Percentiles rank a stretch among this genome's conserved stretches.
phyloP scores from a whole-genome alignment of 2,797 vertebrate genomes.

The Anguilla obscura region DNA sequence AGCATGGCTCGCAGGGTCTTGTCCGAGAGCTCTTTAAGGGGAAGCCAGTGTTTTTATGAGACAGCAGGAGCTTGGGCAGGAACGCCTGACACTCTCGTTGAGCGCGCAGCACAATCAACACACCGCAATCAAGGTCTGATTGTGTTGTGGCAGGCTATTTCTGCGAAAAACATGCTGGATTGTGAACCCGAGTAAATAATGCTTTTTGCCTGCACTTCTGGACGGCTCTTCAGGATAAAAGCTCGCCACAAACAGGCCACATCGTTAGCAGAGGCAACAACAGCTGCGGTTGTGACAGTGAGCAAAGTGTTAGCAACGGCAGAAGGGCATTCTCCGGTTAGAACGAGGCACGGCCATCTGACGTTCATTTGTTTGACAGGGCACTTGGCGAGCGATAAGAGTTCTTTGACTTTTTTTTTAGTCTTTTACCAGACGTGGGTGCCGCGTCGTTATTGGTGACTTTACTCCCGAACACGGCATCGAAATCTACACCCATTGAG shows the following conservation, averaged over 20 bases:
- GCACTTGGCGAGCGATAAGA: neutral
- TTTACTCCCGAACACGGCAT: constrained; percentile 73
- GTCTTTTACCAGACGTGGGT: constrained; percentile 60
- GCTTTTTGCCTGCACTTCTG: neutral
- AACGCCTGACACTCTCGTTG: too few relatives aligned
- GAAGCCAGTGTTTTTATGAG: neutral
- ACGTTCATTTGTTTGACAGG: neutral
- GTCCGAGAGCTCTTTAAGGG: neutral
- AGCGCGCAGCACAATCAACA: neutral
- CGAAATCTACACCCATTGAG: constrained; percentile 69
- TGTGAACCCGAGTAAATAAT: neutral
- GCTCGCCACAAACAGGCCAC: neutral
- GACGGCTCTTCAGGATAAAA: neutral
- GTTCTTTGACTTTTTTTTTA: neutral
- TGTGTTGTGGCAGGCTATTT: neutral
- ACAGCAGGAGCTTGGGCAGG: neutral
- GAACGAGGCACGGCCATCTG: neutral
- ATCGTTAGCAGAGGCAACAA: neutral
- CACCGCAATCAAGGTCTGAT: neutral
- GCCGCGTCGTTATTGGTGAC: constrained; percentile 58
- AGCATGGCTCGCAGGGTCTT: too few relatives aligned
- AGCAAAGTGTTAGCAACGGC: constrained; percentile 3
- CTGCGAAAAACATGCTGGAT: neutral
- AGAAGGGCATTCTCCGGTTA: neutral
- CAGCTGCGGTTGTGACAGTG: neutral